These are phyloP conservation scores for Cololabis saira DNA, from an alignment of 2,113 vertebrate genomes.

Conservation along the genomic window DNA sequence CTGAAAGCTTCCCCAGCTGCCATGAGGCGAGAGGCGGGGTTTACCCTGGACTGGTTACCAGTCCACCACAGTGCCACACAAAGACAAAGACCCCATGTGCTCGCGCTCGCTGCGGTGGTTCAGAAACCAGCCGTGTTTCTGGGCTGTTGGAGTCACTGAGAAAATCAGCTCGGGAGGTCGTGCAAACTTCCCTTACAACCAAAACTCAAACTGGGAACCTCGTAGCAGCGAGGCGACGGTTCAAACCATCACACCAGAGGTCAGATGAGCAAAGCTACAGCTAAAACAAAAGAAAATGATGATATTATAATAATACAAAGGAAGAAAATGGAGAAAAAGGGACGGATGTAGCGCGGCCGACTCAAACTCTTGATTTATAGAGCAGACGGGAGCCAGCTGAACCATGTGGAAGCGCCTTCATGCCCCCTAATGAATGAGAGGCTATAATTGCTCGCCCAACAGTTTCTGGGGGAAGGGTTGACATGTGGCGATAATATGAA, in stretches of 20 bases:
- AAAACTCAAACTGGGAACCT: no score
- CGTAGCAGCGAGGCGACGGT: no score
- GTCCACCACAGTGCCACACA: conserved; percentile 1
- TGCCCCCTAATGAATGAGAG: conserved; percentile 31
- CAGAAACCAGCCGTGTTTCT: no score
- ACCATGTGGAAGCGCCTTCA: conserved; percentile 2
- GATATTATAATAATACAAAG: no score
- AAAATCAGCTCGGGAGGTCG: no score
- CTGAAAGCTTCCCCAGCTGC: background rate
- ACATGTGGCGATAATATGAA: conserved; percentile 45
- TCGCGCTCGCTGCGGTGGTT: background rate
- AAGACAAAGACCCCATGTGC: background rate
- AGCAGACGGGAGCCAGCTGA: conserved; percentile 5
- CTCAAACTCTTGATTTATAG: background rate
- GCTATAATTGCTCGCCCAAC: conserved; percentile 25
- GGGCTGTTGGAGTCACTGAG: no score
- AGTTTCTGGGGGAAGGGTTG: conserved; percentile 33
- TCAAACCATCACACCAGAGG: no score
- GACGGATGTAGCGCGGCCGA: no score
- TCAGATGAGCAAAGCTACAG: no score
- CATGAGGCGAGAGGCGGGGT: background rate
- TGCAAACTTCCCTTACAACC: no score
- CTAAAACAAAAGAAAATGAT: no score
- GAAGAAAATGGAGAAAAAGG: no score
- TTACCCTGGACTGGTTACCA: background rate